Evolutionary conservation across 2,113 vertebrate genomes (phyloP), one percentile per base, ranked within the genome.

Genomic region (Gadus chalcogrammus): DNA sequence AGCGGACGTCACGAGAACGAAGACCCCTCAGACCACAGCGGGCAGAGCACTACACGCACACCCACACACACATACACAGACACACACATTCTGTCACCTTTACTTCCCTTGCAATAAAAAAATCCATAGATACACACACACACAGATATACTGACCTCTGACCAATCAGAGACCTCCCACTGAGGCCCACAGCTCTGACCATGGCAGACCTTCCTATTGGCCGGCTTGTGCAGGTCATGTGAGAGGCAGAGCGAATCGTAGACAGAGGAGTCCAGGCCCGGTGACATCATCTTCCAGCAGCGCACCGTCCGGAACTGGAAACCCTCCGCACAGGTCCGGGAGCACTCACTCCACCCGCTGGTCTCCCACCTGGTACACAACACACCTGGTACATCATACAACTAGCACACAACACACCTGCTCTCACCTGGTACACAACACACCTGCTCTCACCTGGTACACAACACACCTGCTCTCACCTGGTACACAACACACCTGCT

Each of bases 281-380:
- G 94, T 0, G 94, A 94, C 82, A 96, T 83, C 94, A 96, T 96
- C 86, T 93, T 95, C 95, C 95, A 96, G 87, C 95, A 96, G 70
- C 95, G 94, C 74, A 95, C 94, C 0, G 92, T 93, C 16, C 95
- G 92, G 71, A 92, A 94, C 85, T 96, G 95, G 69, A 89, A 88
- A 3, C 95, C 95, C 74, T 95, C 94, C 0, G 93, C 91, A 1
- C 95, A 96, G 15, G 94, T 95, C 5, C 94, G 90, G 0, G 95
- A 95, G 80, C 95, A 96, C 60, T 94, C 94, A 0, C 94, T 96
- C 95, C 95, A 96, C 0, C 91, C 91, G 42, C 95, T 96, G 31
- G 93, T 95, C 91, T 96, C 95, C 95, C 95, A 96, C 35, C 95
- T 96, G 77, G 42, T 48, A 48, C 42, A 48, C 42, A 48, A 48